Base-by-base conservation (phyloP, 2,888 invertebrate genomes). In the Parasteatoda lunata region DNA sequence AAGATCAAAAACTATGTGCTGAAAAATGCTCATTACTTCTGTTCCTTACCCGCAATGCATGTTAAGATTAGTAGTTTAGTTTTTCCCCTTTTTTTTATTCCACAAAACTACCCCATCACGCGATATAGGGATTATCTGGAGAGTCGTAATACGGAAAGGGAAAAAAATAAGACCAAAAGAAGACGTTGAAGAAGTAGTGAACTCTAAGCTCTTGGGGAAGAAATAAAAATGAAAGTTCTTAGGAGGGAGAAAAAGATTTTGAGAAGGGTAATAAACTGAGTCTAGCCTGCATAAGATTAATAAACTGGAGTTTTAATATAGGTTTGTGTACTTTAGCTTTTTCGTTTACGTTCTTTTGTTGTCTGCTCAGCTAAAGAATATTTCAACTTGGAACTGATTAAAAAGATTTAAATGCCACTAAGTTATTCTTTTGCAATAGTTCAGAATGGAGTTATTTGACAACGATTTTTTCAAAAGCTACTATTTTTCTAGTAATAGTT, bases 1-100 rank as follows among this genome's bases (percentile, higher is more conserved):
- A 11, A 65, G 80, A 80, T 80, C 80, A 80, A 72, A 72, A 80
- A 80, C 72, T 80, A 72, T 80, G 72, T 66, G 72, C 65, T 80
- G 80, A 80, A 80, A 73, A 80, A 71, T 80, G 52, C 80, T 80
- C 52, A 72, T 80, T 79, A 71, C 80, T 65, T 66, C 71, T 70
- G 11, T 49, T 80, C 73, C 72, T 73, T 52, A 15, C 66, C n/a
- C 13, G 45, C 71, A 52, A 80, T 80, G 80, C 72, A 80, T 80
- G 80, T 73, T 80, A 48, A 80, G 73, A 73, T 73, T 76, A 70
- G 70, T 5, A 65, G 76, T 77, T 77, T 73, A 73, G 72, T 80
- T 75, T 51, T 72, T 75, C 64, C 65, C 51, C 49, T 59, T 52
- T 69, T 78, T 13, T 59, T 30, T 59, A 51, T 49, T 51, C 66